Evolutionary conservation across 2,113 vertebrate genomes (phyloP).

Genomic region (Xenopus tropicalis): UCB_Xtro_10.0 CM004443.2:170791001-170791500

Average conservation of each 20-base stretch:
- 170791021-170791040: slow-evolving; percentile 21
- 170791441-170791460: no score
- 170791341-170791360: no score
- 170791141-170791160: background rate
- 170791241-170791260: background rate
- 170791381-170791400: no score
- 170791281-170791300: background rate
- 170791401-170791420: no score
- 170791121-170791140: no score
- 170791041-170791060: slow-evolving; percentile 34
- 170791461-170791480: no score
- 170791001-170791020: slow-evolving; percentile 6
- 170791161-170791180: background rate
- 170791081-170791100: slow-evolving; percentile 15
- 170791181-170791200: background rate
- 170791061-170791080: background rate
- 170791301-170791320: background rate
- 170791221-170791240: background rate
- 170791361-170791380: no score
- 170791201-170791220: slow-evolving; percentile 16
- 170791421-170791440: no score
- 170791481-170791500: no score
- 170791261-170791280: slow-evolving; percentile 3
- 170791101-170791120: background rate
- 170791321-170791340: no score